Conservation (phyloP, 1,140 invertebrate species). For the Paraescarpia echinospica region DNA sequence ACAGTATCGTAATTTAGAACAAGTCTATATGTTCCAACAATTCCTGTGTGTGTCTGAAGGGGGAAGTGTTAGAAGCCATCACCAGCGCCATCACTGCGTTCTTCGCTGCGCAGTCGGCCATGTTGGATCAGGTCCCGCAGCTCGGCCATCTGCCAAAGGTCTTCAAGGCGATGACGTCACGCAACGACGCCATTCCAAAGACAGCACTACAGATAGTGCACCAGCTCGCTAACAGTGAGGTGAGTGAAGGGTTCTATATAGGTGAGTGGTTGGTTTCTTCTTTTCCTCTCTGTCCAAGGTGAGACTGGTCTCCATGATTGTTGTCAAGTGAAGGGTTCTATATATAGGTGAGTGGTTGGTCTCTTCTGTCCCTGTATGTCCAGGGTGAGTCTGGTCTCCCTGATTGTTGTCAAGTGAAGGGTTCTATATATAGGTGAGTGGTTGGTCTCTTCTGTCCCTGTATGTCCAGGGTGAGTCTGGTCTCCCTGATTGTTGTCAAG, state of each 20-base stretch:
- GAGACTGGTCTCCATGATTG: too few relatives aligned
- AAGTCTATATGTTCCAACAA: not conserved
- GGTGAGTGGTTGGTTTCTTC: constrained; percentile 24
- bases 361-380: too few relatives aligned
- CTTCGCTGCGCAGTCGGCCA: constrained; percentile 79
- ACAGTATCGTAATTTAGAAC: not conserved
- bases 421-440: too few relatives aligned
- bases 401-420: too few relatives aligned
- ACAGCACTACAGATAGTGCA: constrained; percentile 83
- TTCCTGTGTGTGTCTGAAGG: constrained; percentile 57
- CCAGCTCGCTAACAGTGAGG: constrained; percentile 81
- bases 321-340: too few relatives aligned
- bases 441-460: too few relatives aligned
- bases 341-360: too few relatives aligned
- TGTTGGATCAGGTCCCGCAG: constrained; percentile 87
- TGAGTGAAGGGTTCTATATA: constrained; percentile 55
- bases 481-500: too few relatives aligned
- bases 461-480: too few relatives aligned
- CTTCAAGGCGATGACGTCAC: constrained; percentile 72
- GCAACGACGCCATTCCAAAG: constrained; percentile 65
- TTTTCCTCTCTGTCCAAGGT: not conserved
- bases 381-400: too few relatives aligned
- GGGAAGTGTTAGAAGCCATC: constrained; percentile 78
- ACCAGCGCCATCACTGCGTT: constrained; percentile 82
- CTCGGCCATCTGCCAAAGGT: constrained; percentile 92